A percentile compares a stretch with the other conserved stretches of the same genome.
These are phyloP conservation scores for Ceraclea dissimilis DNA, from an alignment of 2,888 invertebrate genomes.

Conservation along the genomic window DNA sequence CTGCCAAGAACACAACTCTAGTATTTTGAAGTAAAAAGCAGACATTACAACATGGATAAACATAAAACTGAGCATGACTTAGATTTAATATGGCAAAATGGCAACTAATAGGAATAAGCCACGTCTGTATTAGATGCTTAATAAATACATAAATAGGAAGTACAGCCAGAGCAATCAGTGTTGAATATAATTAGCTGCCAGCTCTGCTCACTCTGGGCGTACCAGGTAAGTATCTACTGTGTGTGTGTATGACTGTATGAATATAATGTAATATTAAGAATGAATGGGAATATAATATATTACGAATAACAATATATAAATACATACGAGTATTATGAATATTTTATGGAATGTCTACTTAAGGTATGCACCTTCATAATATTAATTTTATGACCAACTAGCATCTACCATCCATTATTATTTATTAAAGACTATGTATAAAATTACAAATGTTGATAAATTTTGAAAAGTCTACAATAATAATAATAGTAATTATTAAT, in stretches of 20 bases:
- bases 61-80: conserved; percentile 22
- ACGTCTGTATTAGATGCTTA: not conserved
- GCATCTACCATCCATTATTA: conserved; percentile 24
- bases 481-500: too few relatives aligned
- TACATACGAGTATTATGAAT: conserved; percentile 4
- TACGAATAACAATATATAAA: not conserved
- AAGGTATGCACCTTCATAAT: conserved; percentile 20
- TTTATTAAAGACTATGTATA: conserved; percentile 21
- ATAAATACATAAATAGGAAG: too few relatives aligned
- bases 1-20: too few relatives aligned
- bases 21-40: too few relatives aligned
- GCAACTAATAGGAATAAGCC: conserved; percentile 22
- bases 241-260: too few relatives aligned
- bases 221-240: too few relatives aligned
- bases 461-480: conserved; percentile 20
- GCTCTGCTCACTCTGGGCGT: too few relatives aligned
- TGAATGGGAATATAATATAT: too few relatives aligned
- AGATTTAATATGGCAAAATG: conserved; percentile 25
- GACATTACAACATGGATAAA: too few relatives aligned
- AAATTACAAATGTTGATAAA: conserved; percentile 27
- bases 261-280: too few relatives aligned
- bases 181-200: too few relatives aligned
- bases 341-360: conserved; percentile 26
- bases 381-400: conserved; percentile 8
- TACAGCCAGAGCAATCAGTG: too few relatives aligned